A percentile compares a stretch with the other conserved stretches of the same genome.
phyloP scores from a whole-genome alignment of 35 echinoderm and acorn worm species.

The Ptychodera flava region DNA sequence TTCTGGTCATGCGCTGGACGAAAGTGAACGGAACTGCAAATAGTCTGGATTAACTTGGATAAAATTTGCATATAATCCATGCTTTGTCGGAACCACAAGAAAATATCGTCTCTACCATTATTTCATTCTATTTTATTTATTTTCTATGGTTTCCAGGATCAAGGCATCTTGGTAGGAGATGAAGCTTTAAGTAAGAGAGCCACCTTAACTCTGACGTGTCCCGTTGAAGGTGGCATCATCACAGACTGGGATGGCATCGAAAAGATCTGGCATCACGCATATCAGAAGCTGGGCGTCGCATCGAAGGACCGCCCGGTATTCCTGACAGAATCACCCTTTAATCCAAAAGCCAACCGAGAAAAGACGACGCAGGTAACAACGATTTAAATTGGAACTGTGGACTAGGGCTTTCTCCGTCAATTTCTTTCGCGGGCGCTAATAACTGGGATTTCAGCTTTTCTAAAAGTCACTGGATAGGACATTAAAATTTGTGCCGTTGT shows the following conservation, averaged over 20 bases:
- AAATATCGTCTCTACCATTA: too few species aligned
- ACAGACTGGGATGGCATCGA: slow-evolving; percentile 20
- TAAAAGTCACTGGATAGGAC: too few species aligned
- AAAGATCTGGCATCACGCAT: slow-evolving; percentile 12
- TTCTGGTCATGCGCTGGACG: too few species aligned
- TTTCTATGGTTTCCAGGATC: too few species aligned
- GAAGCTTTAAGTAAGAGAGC: not conserved
- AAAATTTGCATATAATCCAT: too few species aligned
- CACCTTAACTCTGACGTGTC: not conserved
- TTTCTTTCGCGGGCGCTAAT: not conserved
- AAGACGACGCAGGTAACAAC: slow-evolving; percentile 16
- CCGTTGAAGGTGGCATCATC: slow-evolving; percentile 3
- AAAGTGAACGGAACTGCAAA: too few species aligned
- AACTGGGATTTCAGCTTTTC: not conserved
- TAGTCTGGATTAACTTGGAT: too few species aligned
- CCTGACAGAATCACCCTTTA: slow-evolving; percentile 10
- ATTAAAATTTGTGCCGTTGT: not conserved
- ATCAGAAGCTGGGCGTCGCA: not conserved
- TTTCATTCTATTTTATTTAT: too few species aligned
- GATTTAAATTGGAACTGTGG: not conserved
- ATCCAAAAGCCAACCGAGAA: slow-evolving; percentile 16
- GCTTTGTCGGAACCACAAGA: too few species aligned
- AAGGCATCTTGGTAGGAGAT: not conserved
- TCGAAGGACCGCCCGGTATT: slow-evolving; percentile 9
- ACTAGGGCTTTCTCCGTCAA: not conserved